Percentiles rank a stretch among this genome's conserved stretches.
Conservation (phyloP, 2,113 vertebrate genomes). For the Mus pahari region DNA sequence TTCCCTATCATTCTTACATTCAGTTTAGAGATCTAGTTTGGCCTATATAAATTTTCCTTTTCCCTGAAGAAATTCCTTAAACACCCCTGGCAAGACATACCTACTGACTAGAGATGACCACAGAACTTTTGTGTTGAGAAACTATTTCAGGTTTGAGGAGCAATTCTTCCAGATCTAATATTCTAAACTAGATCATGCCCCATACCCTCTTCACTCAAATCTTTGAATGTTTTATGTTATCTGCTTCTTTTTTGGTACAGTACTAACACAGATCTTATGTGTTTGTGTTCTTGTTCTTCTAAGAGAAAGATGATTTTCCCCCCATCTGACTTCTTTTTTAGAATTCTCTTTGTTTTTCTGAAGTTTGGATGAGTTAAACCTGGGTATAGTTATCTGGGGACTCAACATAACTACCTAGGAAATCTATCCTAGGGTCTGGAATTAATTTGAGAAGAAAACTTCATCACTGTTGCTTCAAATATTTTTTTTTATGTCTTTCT, state of each 20-base stretch:
- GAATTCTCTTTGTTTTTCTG: neutral
- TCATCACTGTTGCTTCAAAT: neutral
- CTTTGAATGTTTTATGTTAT: neutral
- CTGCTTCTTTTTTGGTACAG: neutral
- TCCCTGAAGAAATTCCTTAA: neutral
- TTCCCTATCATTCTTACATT: neutral
- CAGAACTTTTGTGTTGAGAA: neutral
- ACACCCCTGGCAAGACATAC: neutral
- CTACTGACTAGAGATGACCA: neutral
- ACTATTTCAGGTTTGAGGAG: neutral
- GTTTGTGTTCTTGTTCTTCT: neutral
- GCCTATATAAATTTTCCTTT: neutral
- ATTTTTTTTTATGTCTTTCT: neutral
- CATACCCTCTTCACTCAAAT: neutral
- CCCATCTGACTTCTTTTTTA: neutral
- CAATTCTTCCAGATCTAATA: neutral
- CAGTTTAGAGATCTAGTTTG: neutral
- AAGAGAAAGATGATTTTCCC: too few relatives aligned
- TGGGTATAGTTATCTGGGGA: neutral
- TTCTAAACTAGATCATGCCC: neutral
- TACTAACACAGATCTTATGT: neutral
- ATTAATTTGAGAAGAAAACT: neutral
- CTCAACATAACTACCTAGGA: neutral
- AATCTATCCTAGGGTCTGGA: neutral
- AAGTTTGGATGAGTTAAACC: neutral